These are phyloP conservation scores for Tragelaphus oryx DNA, from an alignment of 2,797 vertebrate species.

Conservation along the genomic window DNA sequence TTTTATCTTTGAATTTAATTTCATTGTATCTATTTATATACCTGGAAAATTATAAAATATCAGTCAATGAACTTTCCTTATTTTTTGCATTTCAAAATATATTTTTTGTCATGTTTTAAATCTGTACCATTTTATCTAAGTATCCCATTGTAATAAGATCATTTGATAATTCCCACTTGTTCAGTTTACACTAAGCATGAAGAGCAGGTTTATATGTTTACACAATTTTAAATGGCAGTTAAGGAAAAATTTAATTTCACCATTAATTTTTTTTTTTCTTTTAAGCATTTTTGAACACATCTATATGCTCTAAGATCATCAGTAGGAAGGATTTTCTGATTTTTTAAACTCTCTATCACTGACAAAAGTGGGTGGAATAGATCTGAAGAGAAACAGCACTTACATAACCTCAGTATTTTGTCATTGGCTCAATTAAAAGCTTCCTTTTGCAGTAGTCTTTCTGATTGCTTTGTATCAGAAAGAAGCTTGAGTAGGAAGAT, in stretches of 20 bases:
- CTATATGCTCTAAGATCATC: not conserved
- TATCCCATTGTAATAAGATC: not conserved
- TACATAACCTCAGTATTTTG: not conserved
- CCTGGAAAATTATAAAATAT: not conserved
- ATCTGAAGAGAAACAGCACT: not conserved
- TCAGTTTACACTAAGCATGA: not conserved
- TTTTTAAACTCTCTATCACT: not conserved
- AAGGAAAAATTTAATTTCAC: not conserved
- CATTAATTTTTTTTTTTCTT: not conserved
- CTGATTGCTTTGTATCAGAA: not conserved
- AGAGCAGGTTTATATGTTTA: not conserved
- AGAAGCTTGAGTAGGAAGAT: not conserved
- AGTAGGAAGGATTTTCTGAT: not conserved
- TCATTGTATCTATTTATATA: not conserved
- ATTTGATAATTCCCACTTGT: not conserved
- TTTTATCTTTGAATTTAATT: conserved; percentile 1
- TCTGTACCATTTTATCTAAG: not conserved
- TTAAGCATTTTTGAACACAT: not conserved
- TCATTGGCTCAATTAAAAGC: not conserved
- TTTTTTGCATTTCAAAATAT: not conserved
- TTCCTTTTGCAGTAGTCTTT: not conserved
- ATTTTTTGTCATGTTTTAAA: conserved; percentile 7
- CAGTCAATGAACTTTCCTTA: not conserved
- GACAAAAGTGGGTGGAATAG: not conserved
- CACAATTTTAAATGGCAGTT: not conserved